Evolutionary conservation across 2,888 invertebrate species (phyloP), one percentile per base, ranked within the genome.

Genomic region (Clistopyga incitator): DNA sequence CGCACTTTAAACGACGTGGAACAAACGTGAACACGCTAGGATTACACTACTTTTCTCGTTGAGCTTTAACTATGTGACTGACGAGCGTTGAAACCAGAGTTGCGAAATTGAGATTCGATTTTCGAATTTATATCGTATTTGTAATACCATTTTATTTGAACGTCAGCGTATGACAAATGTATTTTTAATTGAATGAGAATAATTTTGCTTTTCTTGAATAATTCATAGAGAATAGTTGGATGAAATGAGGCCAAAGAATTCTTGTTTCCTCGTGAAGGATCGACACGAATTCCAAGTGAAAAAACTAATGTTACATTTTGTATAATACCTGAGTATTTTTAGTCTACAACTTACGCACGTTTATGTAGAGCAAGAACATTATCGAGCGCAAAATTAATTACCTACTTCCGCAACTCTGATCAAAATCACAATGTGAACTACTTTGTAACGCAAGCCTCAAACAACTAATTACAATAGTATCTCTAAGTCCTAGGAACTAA

Each of bases 381-480:
- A 25, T 56, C 15, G 23, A 20, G 6, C 54, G 20, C 25, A 13
- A 56, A 56, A 25, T 34, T 59, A 59, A 59, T 59, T 34, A 34
- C n/a, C 6, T n/a, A n/a, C 34, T 8, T 6, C 8, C 59, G 34
- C n/a, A 59, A 34, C 29, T n/a, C 59, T 56, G 54, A 59, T 59
- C 8, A 34, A 59, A 34, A 59, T 6, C 34, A 2, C 59, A n/a
- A 34, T 34, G 2, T 29, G 25, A 56, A 59, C 6, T 59, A 8
- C 29, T 3, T 29, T n/a, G 6, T 34, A 13, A 23, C 23, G 23
- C 23, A 34, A 34, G 10, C 8, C n/a, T 34, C 59, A 34, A 59
- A 59, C 29, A n/a, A 4, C 34, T 59, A 59, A 59, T 59, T 59
- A 59, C n/a, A 34, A 59, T 29, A 34, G n/a, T 34, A 34, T 8